phyloP scores from a whole-genome alignment of 1,140 invertebrate genomes.

The Schlechtendalia chinensis region DNA sequence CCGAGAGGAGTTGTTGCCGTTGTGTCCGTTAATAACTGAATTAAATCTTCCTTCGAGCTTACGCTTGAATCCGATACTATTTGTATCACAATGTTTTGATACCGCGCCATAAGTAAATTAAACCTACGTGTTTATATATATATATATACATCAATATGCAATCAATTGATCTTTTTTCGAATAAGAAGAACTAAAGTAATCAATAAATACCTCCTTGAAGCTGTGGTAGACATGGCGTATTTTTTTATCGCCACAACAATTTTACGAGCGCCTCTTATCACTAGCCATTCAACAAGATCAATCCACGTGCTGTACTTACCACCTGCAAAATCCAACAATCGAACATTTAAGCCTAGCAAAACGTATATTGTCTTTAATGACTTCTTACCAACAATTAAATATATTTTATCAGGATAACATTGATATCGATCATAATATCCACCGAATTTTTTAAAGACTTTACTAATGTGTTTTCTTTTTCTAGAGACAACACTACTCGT shows the following conservation, averaged over 20 bases:
- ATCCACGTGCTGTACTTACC: constrained; percentile 51
- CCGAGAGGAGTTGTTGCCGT: background rate
- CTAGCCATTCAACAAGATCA: constrained; percentile 52
- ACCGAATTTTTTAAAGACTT: background rate
- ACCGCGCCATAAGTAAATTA: constrained; percentile 17
- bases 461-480: background rate
- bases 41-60: constrained; percentile 5
- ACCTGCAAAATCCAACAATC: background rate
- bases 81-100: background rate
- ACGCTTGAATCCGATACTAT: constrained; percentile 30
- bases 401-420: background rate
- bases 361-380: background rate
- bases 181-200: background rate
- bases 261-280: constrained; percentile 50
- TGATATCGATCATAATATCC: background rate
- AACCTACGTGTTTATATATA: background rate
- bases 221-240: constrained; percentile 22
- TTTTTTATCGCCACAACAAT: constrained; percentile 50
- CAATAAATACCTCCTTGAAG: constrained; percentile 21
- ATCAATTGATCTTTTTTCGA: background rate
- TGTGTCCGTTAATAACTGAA: constrained; percentile 18
- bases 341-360: no score
- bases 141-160: background rate
- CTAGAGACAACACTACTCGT: constrained; percentile 33
- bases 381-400: constrained; percentile 26